Conservation (phyloP, 2,113 vertebrate genomes). For the Dipodomys stephensi region DNA sequence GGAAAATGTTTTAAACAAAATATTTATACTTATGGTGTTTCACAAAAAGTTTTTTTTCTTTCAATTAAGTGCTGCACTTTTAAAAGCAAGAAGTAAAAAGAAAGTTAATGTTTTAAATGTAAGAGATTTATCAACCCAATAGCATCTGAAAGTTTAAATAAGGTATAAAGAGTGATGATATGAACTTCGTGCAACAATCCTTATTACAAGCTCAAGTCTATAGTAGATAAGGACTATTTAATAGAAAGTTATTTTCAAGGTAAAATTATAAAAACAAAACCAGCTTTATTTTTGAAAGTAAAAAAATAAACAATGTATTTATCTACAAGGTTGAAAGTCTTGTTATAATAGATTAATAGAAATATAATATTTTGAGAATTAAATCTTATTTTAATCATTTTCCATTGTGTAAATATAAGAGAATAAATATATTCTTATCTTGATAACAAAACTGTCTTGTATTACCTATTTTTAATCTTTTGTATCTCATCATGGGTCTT, state of each 20-base stretch:
- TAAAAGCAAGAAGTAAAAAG: slow-evolving; percentile 1
- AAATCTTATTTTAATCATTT: neutral
- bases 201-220: neutral
- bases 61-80: neutral
- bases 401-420: neutral
- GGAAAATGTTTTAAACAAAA: neutral
- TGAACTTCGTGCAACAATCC: neutral
- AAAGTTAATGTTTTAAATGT: neutral
- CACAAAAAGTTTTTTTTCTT: neutral
- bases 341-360: neutral
- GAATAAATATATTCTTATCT: neutral
- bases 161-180: neutral
- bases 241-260: neutral
- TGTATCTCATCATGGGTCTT: neutral
- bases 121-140: neutral
- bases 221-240: neutral
- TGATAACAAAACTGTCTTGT: neutral
- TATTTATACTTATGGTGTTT: neutral
- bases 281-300: neutral
- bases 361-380: neutral
- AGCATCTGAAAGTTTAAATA: neutral
- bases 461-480: neutral
- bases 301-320: neutral
- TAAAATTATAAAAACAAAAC: neutral
- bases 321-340: neutral